Base-by-base conservation (phyloP, 2,797 vertebrate species). In the Thunnus albacares region DNA sequence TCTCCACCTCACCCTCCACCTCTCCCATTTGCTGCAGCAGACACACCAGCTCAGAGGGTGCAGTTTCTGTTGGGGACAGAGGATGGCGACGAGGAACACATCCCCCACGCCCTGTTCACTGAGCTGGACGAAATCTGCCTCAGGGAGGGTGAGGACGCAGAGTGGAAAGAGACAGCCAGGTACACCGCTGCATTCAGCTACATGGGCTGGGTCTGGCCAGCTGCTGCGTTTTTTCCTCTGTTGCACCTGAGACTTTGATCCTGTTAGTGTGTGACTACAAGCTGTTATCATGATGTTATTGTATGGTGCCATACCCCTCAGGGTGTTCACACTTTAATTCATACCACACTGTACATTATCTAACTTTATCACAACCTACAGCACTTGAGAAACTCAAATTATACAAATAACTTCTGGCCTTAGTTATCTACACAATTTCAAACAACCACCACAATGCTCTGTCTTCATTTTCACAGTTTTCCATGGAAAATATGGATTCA, bases 81-180 rank as follows among this genome's bases (percentile, higher is more conserved):
- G 90, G 98, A 99, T 83, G 98, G 96, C 67, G 98, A 99, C 0
- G 98, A 99, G 86, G 97, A 99, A 38, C 98, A 99, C 94, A 98
- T 99, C 90, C 98, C 98, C 77, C 98, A 99, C 43, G 97, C 98
- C 91, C 96, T 99, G 35, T 99, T 99, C 91, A 99, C 98, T 0
- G 98, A 99, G 86, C 96, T 99, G 88, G 98, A 99, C 82, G 98
- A 99, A 90, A 98, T 99, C 93, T 99, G 97, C 90, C 95, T 98
- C 94, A 96, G 96, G 80, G 97, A 99, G 91, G 97, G 98, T 58
- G 97, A 99, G 81, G 98, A 99, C 52, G 97, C 97, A 0, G 98
- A 99, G 64, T 99, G 98, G 98, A 97, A 97, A 90, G 98, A 99
- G 93, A 99, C 97, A 24, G 98, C 98, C 84, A 98, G 98, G 98